Evolutionary conservation across 2,888 invertebrate species (phyloP), one percentile per base, ranked within the genome.

Genomic region (Sclerodermus sp.): DNA sequence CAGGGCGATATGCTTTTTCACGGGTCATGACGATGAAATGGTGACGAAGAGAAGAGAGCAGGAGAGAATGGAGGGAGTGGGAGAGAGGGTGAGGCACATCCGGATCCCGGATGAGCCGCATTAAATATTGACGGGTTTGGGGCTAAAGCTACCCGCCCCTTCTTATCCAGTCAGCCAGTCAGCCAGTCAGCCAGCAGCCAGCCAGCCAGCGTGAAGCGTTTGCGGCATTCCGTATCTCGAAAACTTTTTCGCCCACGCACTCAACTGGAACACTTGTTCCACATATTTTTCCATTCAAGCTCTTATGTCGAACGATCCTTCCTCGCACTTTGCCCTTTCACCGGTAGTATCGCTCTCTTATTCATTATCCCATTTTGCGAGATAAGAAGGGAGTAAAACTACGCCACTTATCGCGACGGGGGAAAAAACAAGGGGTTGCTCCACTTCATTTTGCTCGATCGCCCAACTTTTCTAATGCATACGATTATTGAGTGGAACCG

Each of bases 121-220:
- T 63, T 68, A 67, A 67, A 67, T 65, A 64, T 65, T 64, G 62
- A 67, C 60, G 51, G 51, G 44, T 29, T 41, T 23, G 36, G 34
- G 40, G 14, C 13, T 36, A 42, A 46, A 51, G 41, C 53, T 30
- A 40, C 42, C 46, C 23, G 8, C 23, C 38, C 46, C 15, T 53
- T 49, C 49, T 49, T 53, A 49, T 53, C 43, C 47, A 49, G 47
- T 45, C 42, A 43, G 48, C 37, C 53, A 43, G 44, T 23, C n/a
- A n/a, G 8, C 23, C 23, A 23, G 23, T 3, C 23, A n/a, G n/a
- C n/a, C n/a, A n/a, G n/a, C 47, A 49, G 47, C 44, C 42, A 43
- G 48, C 37, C 53, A 43, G 44, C 8, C n/a, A n/a, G 8, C 23
- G 4, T 5, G 23, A 8, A 3, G 46, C 43, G 50, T 23, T 37